A percentile compares a stretch with the other conserved stretches of the same genome.
Conservation (phyloP, 2,888 invertebrate genomes). For the Eupithecia insigniata region DNA sequence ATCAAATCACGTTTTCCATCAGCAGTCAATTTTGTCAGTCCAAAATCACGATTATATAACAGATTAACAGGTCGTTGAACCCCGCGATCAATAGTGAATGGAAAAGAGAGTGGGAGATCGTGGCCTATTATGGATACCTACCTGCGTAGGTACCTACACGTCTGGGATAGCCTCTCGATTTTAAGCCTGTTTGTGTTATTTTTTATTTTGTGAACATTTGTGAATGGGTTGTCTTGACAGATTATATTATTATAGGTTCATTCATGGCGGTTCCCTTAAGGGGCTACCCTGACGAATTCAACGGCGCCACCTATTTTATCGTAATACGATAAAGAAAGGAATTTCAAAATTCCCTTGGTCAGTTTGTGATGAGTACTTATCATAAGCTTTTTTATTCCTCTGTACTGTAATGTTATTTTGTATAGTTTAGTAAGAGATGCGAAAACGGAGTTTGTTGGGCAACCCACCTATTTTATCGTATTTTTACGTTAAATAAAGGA, state of each 20-base stretch:
- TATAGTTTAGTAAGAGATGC: too few species aligned
- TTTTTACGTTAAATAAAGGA: too few species aligned
- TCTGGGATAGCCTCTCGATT: slow-evolving; percentile 16
- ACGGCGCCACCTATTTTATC: too few species aligned
- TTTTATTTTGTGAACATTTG: too few species aligned
- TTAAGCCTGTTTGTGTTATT: neutral
- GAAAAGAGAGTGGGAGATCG: slow-evolving; percentile 30
- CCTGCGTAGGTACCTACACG: neutral
- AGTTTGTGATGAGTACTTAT: too few species aligned
- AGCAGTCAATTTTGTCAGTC: slow-evolving; percentile 34
- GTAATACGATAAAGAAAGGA: too few species aligned
- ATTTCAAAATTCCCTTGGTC: too few species aligned
- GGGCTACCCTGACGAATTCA: too few species aligned
- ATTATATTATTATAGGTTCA: slow-evolving; percentile 4
- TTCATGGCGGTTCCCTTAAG: neutral
- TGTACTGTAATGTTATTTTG: too few species aligned
- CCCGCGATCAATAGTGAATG: slow-evolving; percentile 39
- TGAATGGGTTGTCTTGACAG: slow-evolving; percentile 3
- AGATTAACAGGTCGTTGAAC: slow-evolving; percentile 39
- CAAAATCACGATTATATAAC: slow-evolving; percentile 43
- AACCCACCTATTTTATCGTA: too few species aligned
- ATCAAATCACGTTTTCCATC: slow-evolving; percentile 38
- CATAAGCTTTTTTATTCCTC: too few species aligned
- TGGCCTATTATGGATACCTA: slow-evolving; percentile 8
- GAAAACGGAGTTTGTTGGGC: too few species aligned